Evolutionary conservation across 64 coral and sea anemone species (phyloP).

Genomic region (Pocillopora verrucosa): DNA sequence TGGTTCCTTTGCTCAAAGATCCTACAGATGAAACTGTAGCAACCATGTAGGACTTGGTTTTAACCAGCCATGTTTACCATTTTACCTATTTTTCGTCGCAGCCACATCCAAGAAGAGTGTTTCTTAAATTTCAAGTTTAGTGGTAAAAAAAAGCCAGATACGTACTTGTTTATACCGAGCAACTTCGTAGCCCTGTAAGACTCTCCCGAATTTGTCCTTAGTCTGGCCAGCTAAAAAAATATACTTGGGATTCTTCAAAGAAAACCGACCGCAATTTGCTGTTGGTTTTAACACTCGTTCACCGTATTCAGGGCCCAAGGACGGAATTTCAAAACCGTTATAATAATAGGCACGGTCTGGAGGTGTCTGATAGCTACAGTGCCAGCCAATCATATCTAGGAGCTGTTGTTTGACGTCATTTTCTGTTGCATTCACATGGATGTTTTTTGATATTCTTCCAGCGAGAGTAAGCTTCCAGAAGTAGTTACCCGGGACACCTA

Average conservation of each 20-base stretch:
- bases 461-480: constrained; percentile 48
- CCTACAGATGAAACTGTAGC: too few relatives aligned
- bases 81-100: too few relatives aligned
- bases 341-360: constrained; percentile 57
- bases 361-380: constrained; percentile 57
- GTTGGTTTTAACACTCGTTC: constrained; percentile 36
- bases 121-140: too few relatives aligned
- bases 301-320: constrained; percentile 34
- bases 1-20: too few relatives aligned
- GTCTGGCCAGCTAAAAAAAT: constrained; percentile 48
- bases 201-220: constrained; percentile 33
- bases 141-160: neutral
- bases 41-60: too few relatives aligned
- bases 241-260: constrained; percentile 56
- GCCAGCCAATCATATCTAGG: constrained; percentile 52
- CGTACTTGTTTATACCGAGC: constrained; percentile 55
- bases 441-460: constrained; percentile 45
- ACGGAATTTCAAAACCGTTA: constrained; percentile 50
- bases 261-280: constrained; percentile 48
- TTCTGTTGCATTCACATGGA: constrained; percentile 33
- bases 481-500: constrained; percentile 55
- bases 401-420: constrained; percentile 29
- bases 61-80: too few relatives aligned
- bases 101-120: too few relatives aligned
- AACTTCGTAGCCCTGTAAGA: constrained; percentile 45